These are phyloP conservation scores for Dendrocincla tyrannina DNA, from an alignment of 2,797 vertebrate genomes.

Conservation along the genomic window DNA sequence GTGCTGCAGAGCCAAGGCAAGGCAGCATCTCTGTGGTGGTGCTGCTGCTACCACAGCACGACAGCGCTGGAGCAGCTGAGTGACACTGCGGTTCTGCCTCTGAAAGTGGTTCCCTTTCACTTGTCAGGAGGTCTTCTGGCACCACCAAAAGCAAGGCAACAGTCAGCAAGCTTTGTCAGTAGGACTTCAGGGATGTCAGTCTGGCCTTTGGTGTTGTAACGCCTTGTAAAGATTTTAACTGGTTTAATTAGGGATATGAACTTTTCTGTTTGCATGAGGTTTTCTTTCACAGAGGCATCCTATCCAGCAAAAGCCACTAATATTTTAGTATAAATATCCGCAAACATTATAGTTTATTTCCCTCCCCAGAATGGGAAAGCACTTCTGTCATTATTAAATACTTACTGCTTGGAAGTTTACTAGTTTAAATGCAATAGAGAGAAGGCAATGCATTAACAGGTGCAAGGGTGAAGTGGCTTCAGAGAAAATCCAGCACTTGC, in stretches of 20 bases:
- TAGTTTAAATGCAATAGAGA: neutral
- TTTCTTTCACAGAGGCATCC: neutral
- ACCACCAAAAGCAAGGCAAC: neutral
- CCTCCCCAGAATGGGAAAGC: neutral
- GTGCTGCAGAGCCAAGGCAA: neutral
- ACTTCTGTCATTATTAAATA: neutral
- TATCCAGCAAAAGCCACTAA: conserved; percentile 15
- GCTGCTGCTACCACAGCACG: accelerated
- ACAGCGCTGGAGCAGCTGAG: accelerated
- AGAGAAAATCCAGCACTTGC: neutral
- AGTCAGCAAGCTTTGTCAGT: neutral
- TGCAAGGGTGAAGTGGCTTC: neutral
- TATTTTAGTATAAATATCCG: neutral
- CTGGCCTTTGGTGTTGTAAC: neutral
- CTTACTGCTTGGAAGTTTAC: neutral
- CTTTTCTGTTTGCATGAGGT: neutral
- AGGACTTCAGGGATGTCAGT: neutral
- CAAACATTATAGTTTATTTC: neutral
- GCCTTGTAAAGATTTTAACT: neutral
- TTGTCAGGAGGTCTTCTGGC: neutral
- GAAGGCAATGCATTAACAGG: neutral
- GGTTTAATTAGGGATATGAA: neutral
- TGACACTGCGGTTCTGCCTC: neutral
- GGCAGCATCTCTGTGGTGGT: accelerated
- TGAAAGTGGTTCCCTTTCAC: neutral